phyloP scores from a whole-genome alignment of 1,140 invertebrate genomes.

The Cotesia vestalis region DNA sequence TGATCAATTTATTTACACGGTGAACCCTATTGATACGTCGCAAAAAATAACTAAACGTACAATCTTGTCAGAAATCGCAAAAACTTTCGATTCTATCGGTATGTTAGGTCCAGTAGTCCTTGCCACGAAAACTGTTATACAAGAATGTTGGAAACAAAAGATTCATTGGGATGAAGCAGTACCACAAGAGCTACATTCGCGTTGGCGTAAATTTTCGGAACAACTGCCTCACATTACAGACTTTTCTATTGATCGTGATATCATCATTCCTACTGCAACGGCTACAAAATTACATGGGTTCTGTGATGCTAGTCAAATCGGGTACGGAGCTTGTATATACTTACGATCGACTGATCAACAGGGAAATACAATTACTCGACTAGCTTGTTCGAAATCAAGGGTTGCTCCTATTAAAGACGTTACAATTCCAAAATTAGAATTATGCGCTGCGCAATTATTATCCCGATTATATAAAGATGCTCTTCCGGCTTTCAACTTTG shows the following conservation, averaged over 20 bases:
- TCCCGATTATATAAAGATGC: conserved; percentile 30
- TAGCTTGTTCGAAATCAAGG: conserved; percentile 35
- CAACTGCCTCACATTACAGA: background rate
- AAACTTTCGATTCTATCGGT: conserved; percentile 34
- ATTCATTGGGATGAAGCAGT: conserved; percentile 37
- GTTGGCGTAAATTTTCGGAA: background rate
- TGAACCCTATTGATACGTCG: background rate
- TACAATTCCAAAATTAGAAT: conserved; percentile 52
- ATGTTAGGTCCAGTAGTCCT: conserved; percentile 37
- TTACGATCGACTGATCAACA: conserved; percentile 26
- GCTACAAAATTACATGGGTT: conserved; percentile 48
- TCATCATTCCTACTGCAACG: background rate
- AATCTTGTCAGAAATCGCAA: conserved; percentile 29
- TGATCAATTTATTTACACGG: background rate
- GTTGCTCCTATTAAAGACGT: conserved; percentile 48
- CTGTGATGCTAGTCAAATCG: conserved; percentile 47
- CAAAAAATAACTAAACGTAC: conserved; percentile 24
- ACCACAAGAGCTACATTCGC: background rate
- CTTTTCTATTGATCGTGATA: background rate
- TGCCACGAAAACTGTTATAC: conserved; percentile 35
- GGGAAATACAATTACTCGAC: background rate
- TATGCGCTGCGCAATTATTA: conserved; percentile 51
- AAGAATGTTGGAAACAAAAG: conserved; percentile 37
- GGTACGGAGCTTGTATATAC: conserved; percentile 52
- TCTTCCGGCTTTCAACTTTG: too few relatives aligned